Evolutionary conservation across 2,797 vertebrate species (phyloP), one percentile per base, ranked within the genome.

Genomic region (Tarsius wallacei): DNA sequence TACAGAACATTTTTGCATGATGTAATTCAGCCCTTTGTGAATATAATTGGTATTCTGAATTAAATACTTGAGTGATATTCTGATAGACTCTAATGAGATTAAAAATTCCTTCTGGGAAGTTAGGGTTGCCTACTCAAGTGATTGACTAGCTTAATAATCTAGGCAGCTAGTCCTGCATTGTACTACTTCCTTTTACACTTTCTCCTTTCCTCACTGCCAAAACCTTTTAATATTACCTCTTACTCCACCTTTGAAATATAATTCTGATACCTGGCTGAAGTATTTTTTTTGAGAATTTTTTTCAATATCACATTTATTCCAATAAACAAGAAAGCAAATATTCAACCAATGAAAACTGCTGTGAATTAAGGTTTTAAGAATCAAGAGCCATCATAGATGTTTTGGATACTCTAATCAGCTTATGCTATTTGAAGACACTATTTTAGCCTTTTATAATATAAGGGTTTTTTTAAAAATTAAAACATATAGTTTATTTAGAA

Each of bases 11-110:
- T 84, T 81, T 82, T 84, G 71, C 51, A 31, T 68, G 42, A 74
- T 36, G 2, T 87, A 84, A 84, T 73, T 83, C 66, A 80, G 6
- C 2, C n/a, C 14, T 82, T 73, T 84, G 33, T 80, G 55, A 42
- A 42, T 24, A 74, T 28, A 96, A 94, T 42, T 80, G 16, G 5
- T 49, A 82, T 87, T 84, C 28, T 73, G 33, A 90, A 94, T 83
- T 90, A 77, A 86, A 64, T 33, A 51, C 21, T 63, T 85, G 36
- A 71, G 63, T 81, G 21, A 53, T 83, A 76, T 53, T 84, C 22
- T 94, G 66, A 87, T 76, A 85, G 49, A 84, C 12, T 81, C 86
- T 88, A 90, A 85, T 81, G 24, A 94, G n/a, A 87, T 77, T 77
- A 81, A 71, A 78, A 94, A 61, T 33, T 51, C 31, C 31, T 93